Base-by-base conservation (phyloP, 1,140 invertebrate genomes). In the Chelonus insularis region DNA sequence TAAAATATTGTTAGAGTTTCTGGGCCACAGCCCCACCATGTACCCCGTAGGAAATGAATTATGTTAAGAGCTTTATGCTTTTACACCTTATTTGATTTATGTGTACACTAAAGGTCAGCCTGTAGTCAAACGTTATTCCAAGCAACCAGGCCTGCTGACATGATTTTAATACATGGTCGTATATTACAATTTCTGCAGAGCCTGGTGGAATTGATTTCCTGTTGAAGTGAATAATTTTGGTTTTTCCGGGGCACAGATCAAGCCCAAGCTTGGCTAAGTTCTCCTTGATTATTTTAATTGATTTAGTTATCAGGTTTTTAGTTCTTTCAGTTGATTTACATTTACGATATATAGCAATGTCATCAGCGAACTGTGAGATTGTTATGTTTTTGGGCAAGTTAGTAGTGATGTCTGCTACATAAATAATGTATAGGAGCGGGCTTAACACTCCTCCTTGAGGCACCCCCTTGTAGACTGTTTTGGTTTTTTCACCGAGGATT, bases 141-240 rank as follows among this genome's bases (percentile, higher is more conserved):
- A 68, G 21, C 52, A 68, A 68, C 11, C 65, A 64, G 0, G 5
- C 57, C 39, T 60, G 2, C 18, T 32, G 18, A 6, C 59, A 56
- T 0, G 51, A 0, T 39, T 36, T 56, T 0, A 72, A 25, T 8
- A 25, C 7, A 1, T 21, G 23, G 14, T 58, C 41, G 16, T 59
- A 14, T 0, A 68, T 58, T 9, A 57, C 63, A 0, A 66, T 56
- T 11, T n/a, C 11, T 16, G 21, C 18, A 34, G 51, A 11, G 11
- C 55, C 20, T 7, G 11, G 56, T 11, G 34, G 11, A 9, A 41
- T 36, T 14, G 14, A 29, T 56, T 25, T 50, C 23, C 20, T 64
- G n/a, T 55, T 55, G 54, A 72, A 72, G 57, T 62, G 51, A 0
- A 71, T 20, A 18, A 72, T 18, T 12, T 62, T 37, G 41, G 68